Percentiles rank a stretch among this genome's conserved stretches.
phyloP scores from a whole-genome alignment of 2,113 vertebrate genomes.

The Odontophorus gujanensis region DNA sequence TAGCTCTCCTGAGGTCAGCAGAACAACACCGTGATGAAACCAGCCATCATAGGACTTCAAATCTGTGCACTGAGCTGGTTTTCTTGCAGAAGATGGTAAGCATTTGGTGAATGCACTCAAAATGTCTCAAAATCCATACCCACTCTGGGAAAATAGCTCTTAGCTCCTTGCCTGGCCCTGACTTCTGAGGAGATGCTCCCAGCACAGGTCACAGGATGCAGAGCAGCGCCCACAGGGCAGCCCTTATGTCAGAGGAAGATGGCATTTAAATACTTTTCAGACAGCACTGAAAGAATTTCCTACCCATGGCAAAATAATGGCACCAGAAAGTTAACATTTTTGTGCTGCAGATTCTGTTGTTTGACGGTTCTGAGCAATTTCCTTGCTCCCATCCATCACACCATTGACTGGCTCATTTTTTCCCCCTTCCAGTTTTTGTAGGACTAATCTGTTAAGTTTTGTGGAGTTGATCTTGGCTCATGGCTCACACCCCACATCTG shows the following conservation, averaged over 20 bases:
- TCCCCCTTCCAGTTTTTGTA: background rate
- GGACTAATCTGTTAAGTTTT: constrained; percentile 48
- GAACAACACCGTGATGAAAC: background rate
- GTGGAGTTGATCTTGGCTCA: constrained; percentile 62
- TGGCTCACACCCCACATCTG: constrained; percentile 55
- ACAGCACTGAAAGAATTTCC: background rate
- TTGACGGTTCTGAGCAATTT: constrained; percentile 39
- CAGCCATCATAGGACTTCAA: background rate
- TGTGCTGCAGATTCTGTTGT: background rate
- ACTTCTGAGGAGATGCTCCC: background rate
- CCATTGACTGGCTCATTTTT: background rate
- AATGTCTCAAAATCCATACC: background rate
- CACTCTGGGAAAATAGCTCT: background rate
- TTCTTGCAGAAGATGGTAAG: background rate
- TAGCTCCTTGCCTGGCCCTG: background rate
- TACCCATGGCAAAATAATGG: background rate
- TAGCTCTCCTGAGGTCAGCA: background rate
- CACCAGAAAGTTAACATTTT: background rate
- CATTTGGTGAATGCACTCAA: background rate
- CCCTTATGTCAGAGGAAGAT: background rate
- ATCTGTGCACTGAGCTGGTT: background rate
- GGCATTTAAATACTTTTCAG: background rate
- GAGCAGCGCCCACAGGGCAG: background rate
- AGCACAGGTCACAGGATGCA: background rate
- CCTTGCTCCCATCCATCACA: background rate